Conservation (phyloP, 1,140 invertebrate genomes). For the Daktulosphaira vitifoliae region DNA sequence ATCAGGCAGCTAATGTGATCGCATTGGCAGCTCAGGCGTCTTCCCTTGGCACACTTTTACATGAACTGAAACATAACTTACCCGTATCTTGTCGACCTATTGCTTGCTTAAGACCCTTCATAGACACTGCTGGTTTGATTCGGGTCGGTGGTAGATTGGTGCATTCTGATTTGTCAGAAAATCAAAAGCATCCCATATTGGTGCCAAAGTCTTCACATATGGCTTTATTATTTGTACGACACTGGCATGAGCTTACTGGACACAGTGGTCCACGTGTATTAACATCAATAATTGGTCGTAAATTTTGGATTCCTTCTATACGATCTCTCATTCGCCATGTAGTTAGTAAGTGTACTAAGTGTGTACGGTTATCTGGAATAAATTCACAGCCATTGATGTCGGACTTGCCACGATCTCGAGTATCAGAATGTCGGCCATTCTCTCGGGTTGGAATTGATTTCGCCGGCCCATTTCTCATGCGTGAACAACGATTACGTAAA, state of each 20-base stretch:
- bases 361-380: not conserved
- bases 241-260: too few species aligned
- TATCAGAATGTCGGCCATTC: too few species aligned
- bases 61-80: not conserved
- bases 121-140: not conserved
- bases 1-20: too few species aligned
- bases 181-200: not conserved
- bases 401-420: too few species aligned
- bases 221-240: not conserved
- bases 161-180: not conserved
- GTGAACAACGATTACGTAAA: conserved; percentile 37
- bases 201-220: not conserved
- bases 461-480: conserved; percentile 43
- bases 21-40: too few species aligned
- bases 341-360: too few species aligned
- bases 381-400: conserved; percentile 39
- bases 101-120: not conserved
- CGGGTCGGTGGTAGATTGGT: not conserved
- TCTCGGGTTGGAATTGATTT: too few species aligned
- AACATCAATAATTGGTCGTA: too few species aligned
- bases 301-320: too few species aligned
- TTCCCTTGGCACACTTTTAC: too few species aligned
- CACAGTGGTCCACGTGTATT: too few species aligned
- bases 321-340: too few species aligned
- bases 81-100: not conserved